phyloP scores from a whole-genome alignment of 2,797 vertebrate genomes.

The Premnoplex brunnescens region DNA sequence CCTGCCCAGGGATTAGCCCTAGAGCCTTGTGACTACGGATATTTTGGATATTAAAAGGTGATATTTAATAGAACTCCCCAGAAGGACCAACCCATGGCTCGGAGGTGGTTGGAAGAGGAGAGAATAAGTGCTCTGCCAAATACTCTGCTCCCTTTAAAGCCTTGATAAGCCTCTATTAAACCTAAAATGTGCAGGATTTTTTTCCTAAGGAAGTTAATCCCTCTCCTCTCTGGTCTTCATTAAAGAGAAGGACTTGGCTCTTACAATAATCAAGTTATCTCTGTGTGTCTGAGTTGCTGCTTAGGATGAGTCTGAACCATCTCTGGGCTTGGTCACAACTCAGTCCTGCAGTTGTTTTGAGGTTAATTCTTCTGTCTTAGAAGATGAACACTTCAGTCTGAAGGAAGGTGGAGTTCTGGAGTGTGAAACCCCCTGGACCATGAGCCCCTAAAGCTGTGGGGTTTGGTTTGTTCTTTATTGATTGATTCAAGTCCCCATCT shows the following conservation, averaged over 20 bases:
- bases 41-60: background rate
- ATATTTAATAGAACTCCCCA: background rate
- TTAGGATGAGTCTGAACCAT: background rate
- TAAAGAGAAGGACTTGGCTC: background rate
- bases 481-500: background rate
- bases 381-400: background rate
- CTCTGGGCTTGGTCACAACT: background rate
- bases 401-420: background rate
- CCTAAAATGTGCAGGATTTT: background rate
- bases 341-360: background rate
- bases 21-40: background rate
- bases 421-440: background rate
- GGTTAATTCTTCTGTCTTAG: background rate
- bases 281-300: background rate
- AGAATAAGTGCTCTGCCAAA: background rate
- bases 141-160: background rate
- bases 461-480: background rate
- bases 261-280: background rate
- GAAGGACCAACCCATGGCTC: background rate
- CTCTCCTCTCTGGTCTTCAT: background rate
- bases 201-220: background rate
- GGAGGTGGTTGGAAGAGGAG: background rate
- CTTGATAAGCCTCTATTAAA: background rate
- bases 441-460: background rate
- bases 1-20: background rate